phyloP scores from a whole-genome alignment of 2,113 vertebrate genomes.

The Brachyhypopomus occidentalis region DNA sequence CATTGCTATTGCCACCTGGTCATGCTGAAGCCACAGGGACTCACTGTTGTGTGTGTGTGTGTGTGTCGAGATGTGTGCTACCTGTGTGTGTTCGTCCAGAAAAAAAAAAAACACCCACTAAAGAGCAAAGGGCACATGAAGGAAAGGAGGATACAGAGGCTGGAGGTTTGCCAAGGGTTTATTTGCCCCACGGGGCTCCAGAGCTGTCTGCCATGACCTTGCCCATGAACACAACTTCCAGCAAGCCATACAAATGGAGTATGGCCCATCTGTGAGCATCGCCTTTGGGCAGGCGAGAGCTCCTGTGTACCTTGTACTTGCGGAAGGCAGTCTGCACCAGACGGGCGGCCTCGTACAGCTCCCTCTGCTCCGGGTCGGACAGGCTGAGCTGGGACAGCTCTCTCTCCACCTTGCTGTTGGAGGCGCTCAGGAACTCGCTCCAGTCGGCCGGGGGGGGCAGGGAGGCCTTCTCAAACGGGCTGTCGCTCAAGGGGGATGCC shows the following conservation, averaged over 20 bases:
- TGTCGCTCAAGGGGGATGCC: constrained; percentile 83
- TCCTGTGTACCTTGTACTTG: constrained; percentile 91
- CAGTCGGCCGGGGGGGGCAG: constrained; percentile 93
- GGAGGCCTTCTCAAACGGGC: constrained; percentile 84
- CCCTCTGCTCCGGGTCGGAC: constrained; percentile 96
- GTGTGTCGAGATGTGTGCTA: neutral
- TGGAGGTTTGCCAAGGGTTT: constrained; percentile 4
- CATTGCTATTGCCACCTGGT: constrained; percentile 73
- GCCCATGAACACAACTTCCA: constrained; percentile 27
- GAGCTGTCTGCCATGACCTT: constrained; percentile 22
- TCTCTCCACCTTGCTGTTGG: constrained; percentile 94
- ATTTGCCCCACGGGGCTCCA: neutral
- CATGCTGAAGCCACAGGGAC: constrained; percentile 76
- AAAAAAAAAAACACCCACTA: constrained; percentile 3
- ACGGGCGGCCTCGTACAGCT: constrained; percentile 95
- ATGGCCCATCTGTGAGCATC: neutral
- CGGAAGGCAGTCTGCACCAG: constrained; percentile 98
- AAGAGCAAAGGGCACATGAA: constrained; percentile 5
- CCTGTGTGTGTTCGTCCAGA: constrained; percentile 20
- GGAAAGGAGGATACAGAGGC: constrained; percentile 8
- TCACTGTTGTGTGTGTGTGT: constrained; percentile 42
- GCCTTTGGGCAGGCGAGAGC: constrained; percentile 45
- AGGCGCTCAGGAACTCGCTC: constrained; percentile 95
- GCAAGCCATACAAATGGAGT: neutral
- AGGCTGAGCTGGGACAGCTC: constrained; percentile 97